Conservation (phyloP, 1,140 invertebrate genomes). For the Cyclargus thomasi region DNA sequence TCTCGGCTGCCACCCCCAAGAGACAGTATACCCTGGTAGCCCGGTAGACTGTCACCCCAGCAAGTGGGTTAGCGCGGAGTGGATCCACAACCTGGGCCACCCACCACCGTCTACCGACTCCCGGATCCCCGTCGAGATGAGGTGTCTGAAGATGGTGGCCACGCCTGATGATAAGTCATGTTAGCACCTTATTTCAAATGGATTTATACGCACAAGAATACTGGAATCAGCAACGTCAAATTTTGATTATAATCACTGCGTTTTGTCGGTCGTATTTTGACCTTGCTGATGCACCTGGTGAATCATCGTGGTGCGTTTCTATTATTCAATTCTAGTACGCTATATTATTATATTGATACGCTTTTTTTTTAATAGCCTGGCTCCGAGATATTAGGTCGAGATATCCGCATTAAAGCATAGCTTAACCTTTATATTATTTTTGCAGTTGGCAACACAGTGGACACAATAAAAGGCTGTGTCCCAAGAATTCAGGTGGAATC, state of each 20-base stretch:
- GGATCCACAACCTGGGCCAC: constrained; percentile 60
- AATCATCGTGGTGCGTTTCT: too few relatives aligned
- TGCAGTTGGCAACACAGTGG: constrained; percentile 69
- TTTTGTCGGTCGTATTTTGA: too few relatives aligned
- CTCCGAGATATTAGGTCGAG: too few relatives aligned
- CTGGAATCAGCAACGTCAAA: too few relatives aligned
- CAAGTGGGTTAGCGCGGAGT: constrained; percentile 57
- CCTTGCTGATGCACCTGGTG: too few relatives aligned
- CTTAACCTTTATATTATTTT: constrained; percentile 25
- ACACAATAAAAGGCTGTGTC: constrained; percentile 62
- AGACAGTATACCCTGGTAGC: constrained; percentile 36
- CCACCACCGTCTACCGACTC: constrained; percentile 58
- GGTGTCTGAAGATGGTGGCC: constrained; percentile 63
- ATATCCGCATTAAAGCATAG: too few relatives aligned
- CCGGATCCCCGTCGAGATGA: constrained; percentile 55
- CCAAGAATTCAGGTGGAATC: constrained; percentile 54
- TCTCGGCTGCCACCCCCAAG: constrained; percentile 54
- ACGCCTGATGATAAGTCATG: constrained; percentile 65
- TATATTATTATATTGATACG: too few relatives aligned
- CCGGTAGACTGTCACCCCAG: constrained; percentile 44
- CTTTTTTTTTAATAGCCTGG: too few relatives aligned
- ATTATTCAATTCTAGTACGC: too few relatives aligned
- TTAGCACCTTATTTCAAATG: constrained; percentile 31
- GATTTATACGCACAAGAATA: too few relatives aligned
- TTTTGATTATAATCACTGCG: too few relatives aligned